Conservation (phyloP, 2,888 invertebrate genomes). For the Melipona beecheii region DNA sequence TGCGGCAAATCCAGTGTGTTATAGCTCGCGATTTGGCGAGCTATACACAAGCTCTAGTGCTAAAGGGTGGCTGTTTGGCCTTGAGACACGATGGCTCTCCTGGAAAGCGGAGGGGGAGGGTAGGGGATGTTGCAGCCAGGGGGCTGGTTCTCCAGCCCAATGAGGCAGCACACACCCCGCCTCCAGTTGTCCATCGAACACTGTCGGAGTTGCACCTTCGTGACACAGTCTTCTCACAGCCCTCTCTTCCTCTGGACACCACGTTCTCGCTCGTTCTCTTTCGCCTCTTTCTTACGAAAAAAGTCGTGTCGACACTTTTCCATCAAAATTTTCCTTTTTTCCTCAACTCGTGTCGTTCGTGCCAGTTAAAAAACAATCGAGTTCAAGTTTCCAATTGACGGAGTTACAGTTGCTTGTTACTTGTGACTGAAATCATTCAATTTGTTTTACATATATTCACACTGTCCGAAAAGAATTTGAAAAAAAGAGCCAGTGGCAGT, state of each 20-base stretch:
- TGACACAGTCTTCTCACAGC: constrained; percentile 35
- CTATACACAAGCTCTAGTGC: neutral
- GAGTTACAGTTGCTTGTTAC: neutral
- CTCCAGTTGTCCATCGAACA: constrained; percentile 73
- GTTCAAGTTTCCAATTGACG: neutral
- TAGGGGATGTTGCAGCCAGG: constrained; percentile 74
- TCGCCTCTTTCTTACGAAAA: neutral
- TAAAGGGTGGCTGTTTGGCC: constrained; percentile 64
- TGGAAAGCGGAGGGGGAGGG: constrained; percentile 63
- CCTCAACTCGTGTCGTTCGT: no score
- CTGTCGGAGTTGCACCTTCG: constrained; percentile 67
- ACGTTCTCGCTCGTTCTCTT: constrained; percentile 26
- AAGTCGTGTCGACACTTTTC: constrained; percentile 14
- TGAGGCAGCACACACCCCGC: constrained; percentile 58
- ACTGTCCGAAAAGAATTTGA: neutral
- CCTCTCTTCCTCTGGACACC: constrained; percentile 19
- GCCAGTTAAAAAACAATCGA: neutral
- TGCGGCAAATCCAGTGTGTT: neutral
- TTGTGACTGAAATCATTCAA: no score
- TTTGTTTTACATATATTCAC: no score
- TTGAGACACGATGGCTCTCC: constrained; percentile 67
- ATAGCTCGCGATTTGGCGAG: neutral
- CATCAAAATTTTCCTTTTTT: neutral
- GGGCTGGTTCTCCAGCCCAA: constrained; percentile 68
- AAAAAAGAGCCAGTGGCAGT: neutral